Base-by-base conservation (phyloP, 37 sponge, comb jelly and placozoan species). In the Corticium candelabrum region DNA sequence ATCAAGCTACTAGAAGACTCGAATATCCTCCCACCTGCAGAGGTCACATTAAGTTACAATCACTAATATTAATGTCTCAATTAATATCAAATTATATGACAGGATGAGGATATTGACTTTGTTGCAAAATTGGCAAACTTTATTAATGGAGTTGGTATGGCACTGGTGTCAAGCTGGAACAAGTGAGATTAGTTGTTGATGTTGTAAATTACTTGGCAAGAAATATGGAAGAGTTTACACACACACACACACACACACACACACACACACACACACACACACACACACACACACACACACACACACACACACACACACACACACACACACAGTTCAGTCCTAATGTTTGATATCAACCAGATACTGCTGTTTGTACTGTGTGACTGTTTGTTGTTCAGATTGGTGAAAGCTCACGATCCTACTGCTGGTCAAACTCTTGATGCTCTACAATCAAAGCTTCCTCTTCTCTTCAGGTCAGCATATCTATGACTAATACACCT, bases 101-200 rank as follows among this genome's bases (percentile, higher is more conserved):
- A 82, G 78, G 84, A 89, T 1, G 83, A 78, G n/a, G 88, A 87
- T 37, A 75, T 70, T 50, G 94, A 93, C 32, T 93, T 89, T 69
- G 38, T 77, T 39, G 78, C 77, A 2, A 84, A 81, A 38, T 67
- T 93, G 21, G 80, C 90, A 3, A 84, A 87, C 32, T 68, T 93
- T 36, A 41, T 93, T 37, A 87, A 82, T 82, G 91, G 91, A 11
- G 82, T 93, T 73, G 94, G 94, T 0, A 80, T 77, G 56, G 76
- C 82, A 11, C 80, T 92, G 0, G 80, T 92, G 38, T 38, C 72
- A 40, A 84, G 83, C 80, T 89, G 75, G 74, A 86, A 81, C 74
- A 92, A 89, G 93, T 92, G 36, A 80, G 81, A n/a, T 11, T 1
- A 36, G 1, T n/a, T 33, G 40, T 50, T n/a, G n/a, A n/a, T n/a